Evolutionary conservation across 2,797 vertebrate genomes (phyloP).

Genomic region (Paratrypauchen microcephalus): DNA sequence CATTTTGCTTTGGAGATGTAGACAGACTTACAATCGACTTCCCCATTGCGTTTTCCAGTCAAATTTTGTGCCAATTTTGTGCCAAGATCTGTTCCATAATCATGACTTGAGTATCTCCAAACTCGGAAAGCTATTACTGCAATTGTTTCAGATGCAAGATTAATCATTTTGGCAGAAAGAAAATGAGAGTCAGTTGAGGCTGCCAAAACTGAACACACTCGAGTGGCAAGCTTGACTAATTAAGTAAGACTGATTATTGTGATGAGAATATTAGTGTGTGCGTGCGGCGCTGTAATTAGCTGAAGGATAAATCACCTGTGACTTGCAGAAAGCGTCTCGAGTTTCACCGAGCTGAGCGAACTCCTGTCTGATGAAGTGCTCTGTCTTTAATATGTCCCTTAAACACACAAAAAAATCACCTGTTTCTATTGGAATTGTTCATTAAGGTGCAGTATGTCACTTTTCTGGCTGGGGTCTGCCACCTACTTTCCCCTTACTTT

Average conservation of each 20-base stretch:
- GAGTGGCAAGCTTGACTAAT: constrained; percentile 14
- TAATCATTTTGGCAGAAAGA: constrained; percentile 10
- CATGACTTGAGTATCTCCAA: neutral
- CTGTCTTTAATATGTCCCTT: neutral
- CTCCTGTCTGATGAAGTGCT: neutral
- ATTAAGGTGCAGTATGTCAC: too few relatives aligned
- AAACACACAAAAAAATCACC: neutral
- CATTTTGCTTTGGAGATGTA: too few relatives aligned
- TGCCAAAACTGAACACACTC: constrained; percentile 6
- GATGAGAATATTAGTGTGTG: constrained; percentile 11
- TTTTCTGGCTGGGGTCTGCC: too few relatives aligned
- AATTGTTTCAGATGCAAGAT: constrained; percentile 1
- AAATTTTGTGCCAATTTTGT: neutral
- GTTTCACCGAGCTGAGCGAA: neutral
- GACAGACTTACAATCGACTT: neutral
- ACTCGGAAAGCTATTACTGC: neutral
- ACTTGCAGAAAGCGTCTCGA: neutral
- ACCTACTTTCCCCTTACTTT: too few relatives aligned
- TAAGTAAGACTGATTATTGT: constrained; percentile 15
- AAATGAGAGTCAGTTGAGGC: constrained; percentile 6
- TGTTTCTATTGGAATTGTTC: neutral
- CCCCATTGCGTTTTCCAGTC: neutral
- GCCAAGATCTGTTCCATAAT: neutral
- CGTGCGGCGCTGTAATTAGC: neutral
- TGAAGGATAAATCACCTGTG: constrained; percentile 6